A percentile compares a stretch with the other conserved stretches of the same genome.
phyloP scores from a whole-genome alignment of 2,888 invertebrate genomes.

The Carterocephalus palaemon region DNA sequence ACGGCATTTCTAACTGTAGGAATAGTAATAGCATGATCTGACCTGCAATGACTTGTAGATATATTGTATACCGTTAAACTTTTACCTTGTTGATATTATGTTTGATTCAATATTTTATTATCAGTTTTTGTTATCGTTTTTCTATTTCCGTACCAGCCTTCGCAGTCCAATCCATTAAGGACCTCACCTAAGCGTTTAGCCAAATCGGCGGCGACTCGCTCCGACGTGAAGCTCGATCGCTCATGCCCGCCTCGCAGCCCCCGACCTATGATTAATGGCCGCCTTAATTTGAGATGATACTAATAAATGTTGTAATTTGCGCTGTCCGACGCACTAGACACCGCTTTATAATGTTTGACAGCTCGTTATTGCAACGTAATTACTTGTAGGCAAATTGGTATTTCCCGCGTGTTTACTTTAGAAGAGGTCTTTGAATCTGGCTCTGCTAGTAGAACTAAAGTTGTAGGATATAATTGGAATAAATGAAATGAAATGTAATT shows the following conservation, averaged over 20 bases:
- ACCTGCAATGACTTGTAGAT: too few relatives aligned
- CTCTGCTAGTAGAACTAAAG: neutral
- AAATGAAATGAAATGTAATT: neutral
- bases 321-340: conserved; percentile 10
- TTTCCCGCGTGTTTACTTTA: neutral
- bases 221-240: conserved; percentile 51
- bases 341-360: conserved; percentile 3
- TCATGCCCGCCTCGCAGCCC: conserved; percentile 25
- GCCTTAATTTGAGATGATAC: conserved; percentile 44
- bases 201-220: conserved; percentile 43
- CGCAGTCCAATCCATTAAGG: conserved; percentile 1
- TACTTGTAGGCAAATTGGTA: neutral
- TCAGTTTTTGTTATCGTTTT: too few relatives aligned
- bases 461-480: neutral
- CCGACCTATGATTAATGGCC: conserved; percentile 45
- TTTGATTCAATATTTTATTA: too few relatives aligned
- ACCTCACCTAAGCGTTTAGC: conserved; percentile 33
- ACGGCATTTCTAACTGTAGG: too few relatives aligned
- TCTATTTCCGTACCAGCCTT: too few relatives aligned
- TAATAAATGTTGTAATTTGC: conserved; percentile 38
- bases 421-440: neutral
- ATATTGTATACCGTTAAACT: too few relatives aligned
- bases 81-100: too few relatives aligned
- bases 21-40: too few relatives aligned
- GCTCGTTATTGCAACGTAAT: neutral